A percentile compares a stretch with the other conserved stretches of the same genome.
These are phyloP conservation scores for Oscarella lobularis DNA, from an alignment of 37 sponge, comb jelly and placozoan genomes.

Conservation along the genomic window DNA sequence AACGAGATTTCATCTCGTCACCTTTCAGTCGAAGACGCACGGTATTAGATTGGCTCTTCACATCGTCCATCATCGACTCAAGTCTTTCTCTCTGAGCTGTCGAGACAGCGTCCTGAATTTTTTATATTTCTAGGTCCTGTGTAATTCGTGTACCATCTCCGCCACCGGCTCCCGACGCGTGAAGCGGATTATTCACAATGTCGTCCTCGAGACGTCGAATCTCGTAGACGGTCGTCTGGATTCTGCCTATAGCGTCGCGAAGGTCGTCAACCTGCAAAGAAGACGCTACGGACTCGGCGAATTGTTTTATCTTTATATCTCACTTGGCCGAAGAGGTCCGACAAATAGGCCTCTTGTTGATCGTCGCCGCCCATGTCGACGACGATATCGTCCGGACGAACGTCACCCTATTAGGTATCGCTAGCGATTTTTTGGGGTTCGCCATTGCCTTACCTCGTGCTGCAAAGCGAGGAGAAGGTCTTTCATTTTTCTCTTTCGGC, in stretches of 20 bases:
- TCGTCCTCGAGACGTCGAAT: not conserved
- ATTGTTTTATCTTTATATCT: not conserved
- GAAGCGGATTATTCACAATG: not conserved
- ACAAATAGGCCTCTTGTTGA: not conserved
- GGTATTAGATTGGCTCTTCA: not conserved
- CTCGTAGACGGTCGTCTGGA: not conserved
- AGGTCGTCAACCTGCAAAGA: not conserved
- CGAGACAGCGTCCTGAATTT: too few species aligned
- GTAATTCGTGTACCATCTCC: too few species aligned
- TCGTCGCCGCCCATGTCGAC: not conserved
- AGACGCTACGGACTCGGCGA: not conserved
- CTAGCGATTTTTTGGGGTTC: too few species aligned
- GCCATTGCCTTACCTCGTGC: too few species aligned
- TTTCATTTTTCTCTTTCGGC: too few species aligned
- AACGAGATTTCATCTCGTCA: too few species aligned
- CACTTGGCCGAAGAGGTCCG: not conserved
- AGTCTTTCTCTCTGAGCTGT: not conserved
- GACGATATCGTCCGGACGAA: too few species aligned
- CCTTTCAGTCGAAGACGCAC: not conserved
- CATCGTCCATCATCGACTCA: not conserved
- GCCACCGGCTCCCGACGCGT: too few species aligned
- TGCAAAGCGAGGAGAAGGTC: too few species aligned
- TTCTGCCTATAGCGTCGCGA: not conserved
- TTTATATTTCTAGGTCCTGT: too few species aligned
- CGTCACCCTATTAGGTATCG: too few species aligned